Conservation (phyloP, 2,888 invertebrate species). For the Lamellibrachia satsuma region DNA sequence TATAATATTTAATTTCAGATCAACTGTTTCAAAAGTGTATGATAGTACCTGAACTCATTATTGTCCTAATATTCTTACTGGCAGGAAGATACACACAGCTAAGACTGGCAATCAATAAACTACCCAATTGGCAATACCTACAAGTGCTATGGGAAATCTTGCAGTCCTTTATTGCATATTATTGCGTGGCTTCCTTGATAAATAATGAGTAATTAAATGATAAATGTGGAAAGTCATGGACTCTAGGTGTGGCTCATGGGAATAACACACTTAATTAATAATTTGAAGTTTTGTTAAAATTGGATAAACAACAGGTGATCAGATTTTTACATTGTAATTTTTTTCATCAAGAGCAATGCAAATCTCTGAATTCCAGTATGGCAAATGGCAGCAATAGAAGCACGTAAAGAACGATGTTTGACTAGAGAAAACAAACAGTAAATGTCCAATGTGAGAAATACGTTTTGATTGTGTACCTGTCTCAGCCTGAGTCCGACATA, state of each 20-base stretch:
- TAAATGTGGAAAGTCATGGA: too few relatives aligned
- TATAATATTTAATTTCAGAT: too few relatives aligned
- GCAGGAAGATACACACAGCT: too few relatives aligned
- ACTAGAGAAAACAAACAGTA: not conserved
- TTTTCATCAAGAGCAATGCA: not conserved
- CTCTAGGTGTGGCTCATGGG: not conserved
- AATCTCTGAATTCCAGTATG: not conserved
- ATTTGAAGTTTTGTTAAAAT: not conserved
- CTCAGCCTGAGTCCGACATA: not conserved
- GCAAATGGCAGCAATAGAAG: not conserved
- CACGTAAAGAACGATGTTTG: not conserved
- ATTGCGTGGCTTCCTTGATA: too few relatives aligned
- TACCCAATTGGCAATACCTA: too few relatives aligned
- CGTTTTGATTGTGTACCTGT: not conserved
- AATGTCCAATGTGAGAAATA: not conserved
- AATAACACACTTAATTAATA: not conserved
- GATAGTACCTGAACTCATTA: too few relatives aligned
- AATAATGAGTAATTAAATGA: too few relatives aligned
- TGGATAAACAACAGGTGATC: not conserved
- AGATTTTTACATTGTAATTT: not conserved
- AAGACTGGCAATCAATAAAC: too few relatives aligned
- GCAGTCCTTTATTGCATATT: too few relatives aligned
- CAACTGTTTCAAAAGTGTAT: too few relatives aligned
- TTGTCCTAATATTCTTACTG: too few relatives aligned
- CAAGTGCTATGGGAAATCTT: too few relatives aligned